A percentile compares a stretch with the other conserved stretches of the same genome.
These are phyloP conservation scores for Pseudorhiza aurosa DNA, from an alignment of 30 jellyfish, hydroid and myxozoan genomes.

Conservation along the genomic window DNA sequence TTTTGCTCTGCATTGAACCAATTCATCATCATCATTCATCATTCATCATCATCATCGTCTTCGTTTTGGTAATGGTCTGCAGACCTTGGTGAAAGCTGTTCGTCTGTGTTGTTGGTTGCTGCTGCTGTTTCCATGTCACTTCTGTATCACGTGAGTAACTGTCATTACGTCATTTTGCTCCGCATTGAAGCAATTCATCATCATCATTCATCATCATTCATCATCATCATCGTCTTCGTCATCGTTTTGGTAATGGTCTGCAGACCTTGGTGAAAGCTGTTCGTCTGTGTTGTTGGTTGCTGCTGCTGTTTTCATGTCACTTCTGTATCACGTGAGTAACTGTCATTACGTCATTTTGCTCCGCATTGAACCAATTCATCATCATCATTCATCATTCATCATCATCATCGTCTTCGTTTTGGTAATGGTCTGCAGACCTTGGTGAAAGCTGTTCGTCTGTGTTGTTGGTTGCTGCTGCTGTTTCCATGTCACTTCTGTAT, in stretches of 20 bases:
- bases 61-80: background rate
- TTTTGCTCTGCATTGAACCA: background rate
- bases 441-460: background rate
- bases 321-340: background rate
- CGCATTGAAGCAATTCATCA: background rate
- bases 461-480: background rate
- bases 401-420: conserved; percentile 15
- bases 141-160: background rate
- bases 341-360: background rate
- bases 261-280: too few species aligned
- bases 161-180: background rate
- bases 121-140: background rate
- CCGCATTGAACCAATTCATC: background rate
- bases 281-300: conserved; percentile 1
- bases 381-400: conserved; percentile 10
- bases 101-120: background rate
- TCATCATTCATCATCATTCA: conserved; percentile 7
- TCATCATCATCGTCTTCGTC: background rate
- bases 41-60: conserved; percentile 9
- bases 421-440: background rate
- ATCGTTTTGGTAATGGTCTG: background rate
- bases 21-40: conserved; percentile 14
- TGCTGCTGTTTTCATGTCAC: background rate
- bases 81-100: background rate
- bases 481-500: background rate